Conservation (phyloP, 2,797 vertebrate genomes). For the Xyrichtys novacula region DNA sequence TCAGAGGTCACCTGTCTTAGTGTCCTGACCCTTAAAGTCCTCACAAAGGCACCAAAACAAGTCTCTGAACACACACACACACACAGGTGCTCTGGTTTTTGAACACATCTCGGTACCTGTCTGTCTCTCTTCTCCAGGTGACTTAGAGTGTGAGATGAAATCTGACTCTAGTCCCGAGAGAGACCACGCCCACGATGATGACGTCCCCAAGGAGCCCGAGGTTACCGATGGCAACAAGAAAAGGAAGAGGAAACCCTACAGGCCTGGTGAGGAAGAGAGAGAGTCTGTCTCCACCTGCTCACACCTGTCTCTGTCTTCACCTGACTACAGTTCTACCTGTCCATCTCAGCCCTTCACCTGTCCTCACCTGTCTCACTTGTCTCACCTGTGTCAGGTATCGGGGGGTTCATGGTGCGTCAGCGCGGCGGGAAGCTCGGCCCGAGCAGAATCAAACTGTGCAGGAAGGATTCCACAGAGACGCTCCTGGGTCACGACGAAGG, state of each 20-base stretch:
- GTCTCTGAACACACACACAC: neutral
- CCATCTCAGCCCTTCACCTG: no score
- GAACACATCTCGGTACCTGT: neutral
- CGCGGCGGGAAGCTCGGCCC: conserved; percentile 91
- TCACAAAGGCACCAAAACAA: neutral
- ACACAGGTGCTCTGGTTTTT: neutral
- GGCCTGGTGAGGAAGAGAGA: conserved; percentile 88
- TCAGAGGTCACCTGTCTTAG: conserved; percentile 48
- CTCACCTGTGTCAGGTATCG: conserved; percentile 87
- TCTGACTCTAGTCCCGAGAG: conserved; percentile 97
- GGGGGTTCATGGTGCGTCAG: conserved; percentile 99
- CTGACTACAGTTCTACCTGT: neutral
- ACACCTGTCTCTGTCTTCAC: neutral
- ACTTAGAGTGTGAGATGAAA: conserved; percentile 93
- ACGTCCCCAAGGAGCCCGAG: conserved; percentile 86
- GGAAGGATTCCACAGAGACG: conserved; percentile 61
- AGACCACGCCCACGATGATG: conserved; percentile 85
- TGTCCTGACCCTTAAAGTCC: neutral
- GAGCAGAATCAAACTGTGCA: conserved; percentile 86
- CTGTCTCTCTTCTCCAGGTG: conserved; percentile 39
- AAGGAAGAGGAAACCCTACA: conserved; percentile 96
- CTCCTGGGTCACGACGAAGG: conserved; percentile 88
- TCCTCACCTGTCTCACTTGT: no score
- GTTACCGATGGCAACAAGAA: conserved; percentile 89
- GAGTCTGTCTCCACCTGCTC: neutral